A percentile compares a stretch with the other conserved stretches of the same genome.
These are phyloP conservation scores for Drosophila mauritiana DNA, from an alignment of 1,140 invertebrate species.

Conservation along the genomic window DNA sequence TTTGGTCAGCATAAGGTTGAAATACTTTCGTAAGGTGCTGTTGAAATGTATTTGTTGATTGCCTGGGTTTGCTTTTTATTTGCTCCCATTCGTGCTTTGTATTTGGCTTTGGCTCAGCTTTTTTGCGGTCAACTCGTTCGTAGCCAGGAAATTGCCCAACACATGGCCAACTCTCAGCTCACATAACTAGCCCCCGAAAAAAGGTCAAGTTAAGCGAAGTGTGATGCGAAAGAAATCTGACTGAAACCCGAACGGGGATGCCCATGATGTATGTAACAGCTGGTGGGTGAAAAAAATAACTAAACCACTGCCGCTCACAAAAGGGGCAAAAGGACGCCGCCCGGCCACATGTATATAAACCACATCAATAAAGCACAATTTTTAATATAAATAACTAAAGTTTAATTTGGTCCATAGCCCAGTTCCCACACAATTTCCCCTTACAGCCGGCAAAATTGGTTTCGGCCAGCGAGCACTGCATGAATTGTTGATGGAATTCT, in stretches of 20 bases:
- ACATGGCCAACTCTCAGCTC: slow-evolving; percentile 52
- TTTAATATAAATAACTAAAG: slow-evolving; percentile 82
- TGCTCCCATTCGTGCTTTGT: slow-evolving; percentile 63
- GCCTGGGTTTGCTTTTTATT: slow-evolving; percentile 79
- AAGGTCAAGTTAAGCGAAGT: slow-evolving; percentile 65
- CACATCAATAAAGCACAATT: slow-evolving; percentile 82
- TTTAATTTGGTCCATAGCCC: slow-evolving; percentile 66
- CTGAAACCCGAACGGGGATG: slow-evolving; percentile 32
- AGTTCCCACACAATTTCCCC: slow-evolving; percentile 13
- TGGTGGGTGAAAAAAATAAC: slow-evolving; percentile 30
- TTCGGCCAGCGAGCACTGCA: slow-evolving; percentile 36
- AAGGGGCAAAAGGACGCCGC: slow-evolving; percentile 34
- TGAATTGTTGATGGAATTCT: slow-evolving; percentile 52
- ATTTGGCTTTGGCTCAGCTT: slow-evolving; percentile 58
- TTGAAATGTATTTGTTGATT: slow-evolving; percentile 82
- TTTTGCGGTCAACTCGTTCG: slow-evolving; percentile 80
- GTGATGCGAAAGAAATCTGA: slow-evolving; percentile 52
- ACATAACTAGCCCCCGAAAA: slow-evolving; percentile 59
- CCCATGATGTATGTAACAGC: slow-evolving; percentile 45
- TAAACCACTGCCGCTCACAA: slow-evolving; percentile 62
- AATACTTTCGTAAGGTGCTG: slow-evolving; percentile 83
- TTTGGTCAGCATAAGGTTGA: slow-evolving; percentile 81
- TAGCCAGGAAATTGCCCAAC: slow-evolving; percentile 77
- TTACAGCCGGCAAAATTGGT: slow-evolving; percentile 13
- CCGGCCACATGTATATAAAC: slow-evolving; percentile 53